Evolutionary conservation across 2,797 vertebrate genomes (phyloP).

Genomic region (Perdix hodgsoniae): DNA sequence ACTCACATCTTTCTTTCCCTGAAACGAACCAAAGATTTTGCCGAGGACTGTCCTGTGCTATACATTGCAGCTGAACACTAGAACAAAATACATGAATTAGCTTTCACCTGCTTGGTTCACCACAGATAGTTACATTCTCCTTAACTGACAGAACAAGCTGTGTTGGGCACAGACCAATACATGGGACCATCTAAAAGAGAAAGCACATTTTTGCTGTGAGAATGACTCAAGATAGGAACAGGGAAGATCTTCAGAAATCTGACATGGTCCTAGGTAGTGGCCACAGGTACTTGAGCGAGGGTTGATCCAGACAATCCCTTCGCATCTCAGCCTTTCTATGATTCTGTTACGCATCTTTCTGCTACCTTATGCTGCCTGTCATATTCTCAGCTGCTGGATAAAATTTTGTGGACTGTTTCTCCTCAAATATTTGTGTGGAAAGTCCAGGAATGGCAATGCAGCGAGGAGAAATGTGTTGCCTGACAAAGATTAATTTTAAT

Average conservation of each 20-base stretch:
- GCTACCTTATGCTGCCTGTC: background rate
- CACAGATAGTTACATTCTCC: background rate
- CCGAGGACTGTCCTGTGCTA: background rate
- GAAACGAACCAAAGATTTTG: background rate
- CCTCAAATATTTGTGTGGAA: background rate
- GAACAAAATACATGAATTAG: background rate
- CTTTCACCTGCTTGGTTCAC: background rate
- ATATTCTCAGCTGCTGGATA: too few relatives aligned
- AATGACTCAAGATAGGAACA: background rate
- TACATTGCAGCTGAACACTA: background rate
- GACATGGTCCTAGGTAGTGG: background rate
- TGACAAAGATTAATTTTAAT: background rate
- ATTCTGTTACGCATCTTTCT: background rate
- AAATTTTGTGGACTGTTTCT: background rate
- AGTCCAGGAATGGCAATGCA: background rate
- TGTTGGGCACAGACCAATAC: background rate
- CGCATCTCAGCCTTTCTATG: background rate
- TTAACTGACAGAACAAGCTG: background rate
- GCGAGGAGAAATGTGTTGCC: background rate
- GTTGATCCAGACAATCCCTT: background rate
- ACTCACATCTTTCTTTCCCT: background rate
- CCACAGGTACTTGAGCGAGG: too few relatives aligned
- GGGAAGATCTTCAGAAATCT: background rate
- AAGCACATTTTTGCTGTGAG: background rate
- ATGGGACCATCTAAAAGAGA: background rate